Conservation (phyloP, 2,888 invertebrate species). For the Xanthia togata region DNA sequence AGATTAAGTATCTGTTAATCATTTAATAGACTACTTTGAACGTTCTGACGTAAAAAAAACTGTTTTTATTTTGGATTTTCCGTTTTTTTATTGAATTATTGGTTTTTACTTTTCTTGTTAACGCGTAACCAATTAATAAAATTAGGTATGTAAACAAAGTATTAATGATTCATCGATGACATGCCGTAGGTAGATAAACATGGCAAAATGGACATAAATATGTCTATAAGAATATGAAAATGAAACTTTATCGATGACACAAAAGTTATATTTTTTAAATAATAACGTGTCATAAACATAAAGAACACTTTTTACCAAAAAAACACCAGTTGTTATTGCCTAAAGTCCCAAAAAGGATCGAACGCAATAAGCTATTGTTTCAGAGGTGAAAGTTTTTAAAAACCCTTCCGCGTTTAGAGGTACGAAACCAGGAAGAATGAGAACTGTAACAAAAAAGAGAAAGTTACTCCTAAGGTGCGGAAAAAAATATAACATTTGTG, state of each 20-base stretch:
- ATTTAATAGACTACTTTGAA: conserved; percentile 24
- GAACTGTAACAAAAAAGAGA: conserved; percentile 89
- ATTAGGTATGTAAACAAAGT: not conserved
- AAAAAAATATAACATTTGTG: conserved; percentile 77
- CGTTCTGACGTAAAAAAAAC: not conserved
- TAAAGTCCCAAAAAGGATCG: conserved; percentile 56
- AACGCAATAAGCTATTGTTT: conserved; percentile 79
- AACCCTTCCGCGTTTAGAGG: conserved; percentile 86
- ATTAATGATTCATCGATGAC: conserved; percentile 26
- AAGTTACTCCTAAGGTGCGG: conserved; percentile 82
- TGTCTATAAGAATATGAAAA: conserved; percentile 36
- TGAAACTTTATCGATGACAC: conserved; percentile 26
- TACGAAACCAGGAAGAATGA: conserved; percentile 83
- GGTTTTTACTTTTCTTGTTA: not conserved
- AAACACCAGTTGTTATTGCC: conserved; percentile 42
- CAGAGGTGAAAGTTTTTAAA: conserved; percentile 85
- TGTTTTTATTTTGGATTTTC: not conserved
- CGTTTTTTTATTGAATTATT: not conserved
- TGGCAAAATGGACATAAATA: conserved; percentile 20
- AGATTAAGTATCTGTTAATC: conserved; percentile 32
- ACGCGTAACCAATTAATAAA: not conserved
- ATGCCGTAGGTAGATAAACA: conserved; percentile 30
- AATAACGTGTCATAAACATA: conserved; percentile 17
- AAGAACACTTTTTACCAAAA: conserved; percentile 18
- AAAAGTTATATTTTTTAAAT: conserved; percentile 32